Evolutionary conservation across 2,797 vertebrate genomes (phyloP), one percentile per base, ranked within the genome.

Genomic region (Smutsia gigantea): DNA sequence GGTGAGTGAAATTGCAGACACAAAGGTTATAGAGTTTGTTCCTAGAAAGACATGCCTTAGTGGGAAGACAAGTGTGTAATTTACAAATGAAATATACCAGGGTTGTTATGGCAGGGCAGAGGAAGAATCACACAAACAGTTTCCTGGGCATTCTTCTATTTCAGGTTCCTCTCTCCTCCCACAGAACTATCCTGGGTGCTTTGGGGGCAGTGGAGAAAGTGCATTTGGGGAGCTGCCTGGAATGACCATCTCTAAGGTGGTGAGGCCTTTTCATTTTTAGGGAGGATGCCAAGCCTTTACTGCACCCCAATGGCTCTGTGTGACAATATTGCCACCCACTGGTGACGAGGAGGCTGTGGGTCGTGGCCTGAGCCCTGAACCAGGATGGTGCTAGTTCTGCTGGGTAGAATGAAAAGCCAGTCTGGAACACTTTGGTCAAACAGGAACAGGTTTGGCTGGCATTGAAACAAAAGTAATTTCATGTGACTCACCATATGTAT

Each of bases 261-360:
- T 23, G 14, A 90, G 82, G 1, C 14, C 39, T 83, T 88, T 49
- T 2, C 64, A 31, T 8, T 42, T 84, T 61, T 13, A n/a, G 34
- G 68, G 71, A 74, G 21, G 51, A 18, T 21, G 21, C 18, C 15
- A 83, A 34, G 31, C 51, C 84, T 77, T 82, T 13, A 7, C 2
- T 15, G 46, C 2, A 87, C 29, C 21, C 7, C 13, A 7, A 10
- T 23, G 74, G 37, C 72, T 95, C 82, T 37, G 46, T 81, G 94
- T 63, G 51, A 90, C 94, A 96, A 97, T 74, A 96, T 49, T 91
- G 97, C 97, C 96, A 91, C 93, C 97, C 74, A 29, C 93, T 97
- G 97, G 97, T 91, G 29, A 87, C 27, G 29, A 84, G 46, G 68
- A 88, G 55, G 78, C 59, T 79, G 63, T 81, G 87, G 84, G 27